Evolutionary conservation across 2,888 invertebrate genomes (phyloP), one percentile per base, ranked within the genome.

Genomic region (Polymixis lichenea): DNA sequence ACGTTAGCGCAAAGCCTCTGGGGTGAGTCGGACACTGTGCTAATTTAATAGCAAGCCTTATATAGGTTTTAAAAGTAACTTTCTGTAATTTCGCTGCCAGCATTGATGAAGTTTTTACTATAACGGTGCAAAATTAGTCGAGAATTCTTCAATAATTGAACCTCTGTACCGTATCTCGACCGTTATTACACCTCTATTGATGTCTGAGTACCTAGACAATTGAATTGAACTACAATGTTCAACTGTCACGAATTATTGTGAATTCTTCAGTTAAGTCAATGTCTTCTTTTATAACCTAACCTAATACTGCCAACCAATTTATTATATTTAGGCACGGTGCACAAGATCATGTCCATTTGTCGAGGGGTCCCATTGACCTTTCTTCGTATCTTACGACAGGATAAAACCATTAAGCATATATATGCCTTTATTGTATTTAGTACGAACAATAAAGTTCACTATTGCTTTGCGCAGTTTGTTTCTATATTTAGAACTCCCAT

Each of bases 1-100:
- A 90, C 90, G 90, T 90, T 89, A 89, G 87, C 90, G 85, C 87
- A 86, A 86, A 85, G 83, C 86, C 86, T 86, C 85, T 69, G 68
- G 84, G 85, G 87, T 90, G 86, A 90, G 84, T 87, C 87, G 89
- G 86, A 85, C 90, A 86, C 87, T 89, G 87, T 87, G 78, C 86
- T 87, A 87, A 84, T 86, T 85, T 77, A 80, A 85, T 82, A 80
- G 67, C 78, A 77, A 72, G 78, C 78, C 72, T 55, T 79, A 72
- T 66, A 79, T 69, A 77, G 72, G 71, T 58, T 78, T 76, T 71
- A 73, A 78, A 74, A 73, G 55, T 22, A 77, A 77, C 67, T 69
- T 79, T 83, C 75, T 77, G 77, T 82, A 84, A 74, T 70, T 78
- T 79, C 65, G 77, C 46, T 60, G 60, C 58, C 81, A 76, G 75